Evolutionary conservation across 2,888 invertebrate species (phyloP), one percentile per base, ranked within the genome.

Genomic region (Neoitamus cyanurus): DNA sequence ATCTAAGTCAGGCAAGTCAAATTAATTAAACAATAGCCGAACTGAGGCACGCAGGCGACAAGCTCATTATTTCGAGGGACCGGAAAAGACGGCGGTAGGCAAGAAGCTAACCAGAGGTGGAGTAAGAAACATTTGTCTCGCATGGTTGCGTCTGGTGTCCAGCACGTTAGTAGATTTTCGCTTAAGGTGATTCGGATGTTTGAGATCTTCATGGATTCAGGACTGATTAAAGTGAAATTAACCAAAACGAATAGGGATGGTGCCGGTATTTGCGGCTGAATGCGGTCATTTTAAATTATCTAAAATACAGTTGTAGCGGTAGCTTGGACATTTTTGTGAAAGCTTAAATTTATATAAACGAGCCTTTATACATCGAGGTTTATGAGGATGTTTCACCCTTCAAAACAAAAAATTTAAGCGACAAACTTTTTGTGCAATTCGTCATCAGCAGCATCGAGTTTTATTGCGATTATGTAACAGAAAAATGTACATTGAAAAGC

Each of bases 1-100:
- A 42, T 42, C 5, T 58, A 58, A 58, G 20, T 58, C 58, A 58
- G 25, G 58, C 58, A 58, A 58, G 58, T 58, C 58, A 58, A 58
- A 58, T 58, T 58, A 58, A 58, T 58, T 58, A 58, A 58, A 58
- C 58, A 58, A 58, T 58, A 58, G 58, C 58, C 15, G 58, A 58
- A 7, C 15, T 25, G 15, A 58, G 25, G 58, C 58, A 58, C 58
- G 58, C 58, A 58, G 58, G 58, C 58, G 58, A 58, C 58, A 58
- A 58, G 58, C 58, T 58, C 58, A 58, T 58, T 58, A 58, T 58
- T 58, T 58, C 9, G 25, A 46, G 42, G n/a, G n/a, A 58, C 58
- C 58, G 58, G 58, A 58, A 58, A 58, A 48, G 48, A 48, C 20
- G 20, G 48, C 6, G 2, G 48, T 20, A 20, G 48, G 6, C n/a